Conservation (phyloP, 2,113 vertebrate species). For the Semnornis frantzii region DNA sequence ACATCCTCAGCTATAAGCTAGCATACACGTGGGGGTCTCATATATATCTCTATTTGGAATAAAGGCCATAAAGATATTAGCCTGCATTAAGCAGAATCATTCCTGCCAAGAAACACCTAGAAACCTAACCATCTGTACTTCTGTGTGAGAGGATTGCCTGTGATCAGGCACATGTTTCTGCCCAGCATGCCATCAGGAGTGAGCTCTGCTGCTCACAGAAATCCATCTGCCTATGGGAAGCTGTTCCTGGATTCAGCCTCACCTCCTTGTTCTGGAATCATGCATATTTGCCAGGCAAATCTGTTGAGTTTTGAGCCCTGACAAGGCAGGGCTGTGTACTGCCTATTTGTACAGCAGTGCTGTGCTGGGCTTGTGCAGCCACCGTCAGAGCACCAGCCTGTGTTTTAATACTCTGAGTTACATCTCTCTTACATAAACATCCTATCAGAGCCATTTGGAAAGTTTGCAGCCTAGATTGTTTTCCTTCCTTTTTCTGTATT, state of each 20-base stretch:
- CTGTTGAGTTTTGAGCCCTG: accelerated
- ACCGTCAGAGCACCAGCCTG: neutral
- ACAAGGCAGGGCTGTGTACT: accelerated
- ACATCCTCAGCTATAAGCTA: neutral
- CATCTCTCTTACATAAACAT: neutral
- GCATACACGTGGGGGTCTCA: neutral
- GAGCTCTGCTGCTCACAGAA: neutral
- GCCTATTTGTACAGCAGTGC: neutral
- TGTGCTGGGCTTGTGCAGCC: accelerated
- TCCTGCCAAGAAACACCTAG: neutral
- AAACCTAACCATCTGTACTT: neutral
- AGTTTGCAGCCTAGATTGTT: neutral
- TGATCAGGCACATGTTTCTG: neutral
- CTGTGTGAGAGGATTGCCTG: neutral
- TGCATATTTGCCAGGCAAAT: accelerated
- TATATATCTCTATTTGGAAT: neutral
- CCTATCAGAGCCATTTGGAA: neutral
- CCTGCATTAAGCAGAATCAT: neutral
- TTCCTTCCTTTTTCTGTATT: neutral
- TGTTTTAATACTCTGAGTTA: neutral
- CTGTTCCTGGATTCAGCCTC: neutral
- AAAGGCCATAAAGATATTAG: neutral
- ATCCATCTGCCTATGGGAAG: neutral
- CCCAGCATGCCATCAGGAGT: accelerated
- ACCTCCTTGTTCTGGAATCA: neutral